Evolutionary conservation across 2,113 vertebrate genomes (phyloP), one percentile per base, ranked within the genome.

Genomic region (Corvus hawaiiensis): DNA sequence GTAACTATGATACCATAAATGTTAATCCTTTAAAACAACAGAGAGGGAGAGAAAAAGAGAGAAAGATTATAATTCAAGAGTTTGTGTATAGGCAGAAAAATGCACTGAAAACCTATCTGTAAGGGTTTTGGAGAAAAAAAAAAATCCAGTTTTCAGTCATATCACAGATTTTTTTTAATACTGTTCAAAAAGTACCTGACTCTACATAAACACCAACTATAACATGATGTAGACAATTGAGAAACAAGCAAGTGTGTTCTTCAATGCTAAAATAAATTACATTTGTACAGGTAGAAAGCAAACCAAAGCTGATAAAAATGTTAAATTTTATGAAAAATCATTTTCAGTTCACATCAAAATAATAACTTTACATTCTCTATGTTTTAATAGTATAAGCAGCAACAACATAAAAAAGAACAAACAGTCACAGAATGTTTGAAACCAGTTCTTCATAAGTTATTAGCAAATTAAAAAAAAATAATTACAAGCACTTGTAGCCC

Each of bases 311-410:
- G 98, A 98, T 98, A 98, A 98, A 98, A 98, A 98, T 97, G 97
- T 98, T 98, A 98, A 98, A 98, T 98, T 98, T 98, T 98, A 98
- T 98, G 98, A 98, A 98, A 98, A 98, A 98, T 98, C 98, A 96
- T 97, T 97, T 98, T 97, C 97, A 98, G 91, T 98, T 98, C 98
- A 99, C 98, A 98, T 98, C 96, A 98, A 98, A 98, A 98, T 97
- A 98, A 98, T 98, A 97, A 98, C 97, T 98, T 98, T 98, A 99
- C 99, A 99, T 99, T 99, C 98, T 99, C 98, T 98, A 98, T 95
- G 97, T 97, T 98, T 98, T 98, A 98, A 97, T 98, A 97, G 94
- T 98, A 98, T 97, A 98, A 98, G 98, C 97, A 97, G 98, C 98
- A 98, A 98, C 97, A 97, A 98, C 97, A 97, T 97, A 97, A 98